These are phyloP conservation scores for Drosophila kurseongensis DNA, from an alignment of 1,140 invertebrate species.

Conservation along the genomic window DNA sequence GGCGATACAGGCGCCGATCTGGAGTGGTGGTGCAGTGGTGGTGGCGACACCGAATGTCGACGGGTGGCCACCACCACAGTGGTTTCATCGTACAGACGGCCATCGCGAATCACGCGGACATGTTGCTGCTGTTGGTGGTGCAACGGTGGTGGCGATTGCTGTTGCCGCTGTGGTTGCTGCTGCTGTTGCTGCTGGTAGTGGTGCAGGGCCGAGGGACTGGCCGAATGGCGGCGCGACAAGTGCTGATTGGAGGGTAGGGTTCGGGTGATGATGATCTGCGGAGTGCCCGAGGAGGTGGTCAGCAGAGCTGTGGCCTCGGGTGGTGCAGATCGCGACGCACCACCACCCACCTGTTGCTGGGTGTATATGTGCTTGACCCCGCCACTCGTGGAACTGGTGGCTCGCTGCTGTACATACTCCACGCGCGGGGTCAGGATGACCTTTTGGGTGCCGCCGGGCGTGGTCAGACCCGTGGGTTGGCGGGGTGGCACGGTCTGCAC, in stretches of 20 bases:
- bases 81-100: conserved; percentile 76
- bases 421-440: conserved; percentile 78
- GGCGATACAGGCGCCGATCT: conserved; percentile 74
- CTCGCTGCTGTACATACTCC: conserved; percentile 71
- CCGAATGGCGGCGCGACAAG: conserved; percentile 72
- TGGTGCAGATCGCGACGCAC: conserved; percentile 8
- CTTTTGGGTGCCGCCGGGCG: conserved; percentile 72
- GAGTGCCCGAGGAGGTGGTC: conserved; percentile 38
- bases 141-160: conserved; percentile 67
- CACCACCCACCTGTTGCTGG: conserved; percentile 27
- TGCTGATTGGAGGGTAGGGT: conserved; percentile 60
- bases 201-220: conserved; percentile 66
- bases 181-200: conserved; percentile 37
- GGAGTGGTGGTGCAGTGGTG: conserved; percentile 76
- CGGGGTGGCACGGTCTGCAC: conserved; percentile 76
- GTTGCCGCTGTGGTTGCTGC: conserved; percentile 27
- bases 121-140: conserved; percentile 69
- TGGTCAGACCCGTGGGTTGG: conserved; percentile 66
- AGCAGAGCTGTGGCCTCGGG: conserved; percentile 30
- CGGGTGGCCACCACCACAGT: conserved; percentile 42
- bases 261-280: conserved; percentile 77
- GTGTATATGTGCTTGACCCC: conserved; percentile 60
- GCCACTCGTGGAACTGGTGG: conserved; percentile 34
- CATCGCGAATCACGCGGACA: conserved; percentile 81
- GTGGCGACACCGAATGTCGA: conserved; percentile 75